A percentile compares a stretch with the other conserved stretches of the same genome.
Conservation (phyloP, 2,888 invertebrate genomes). For the Mesorhabditis sp. region DNA sequence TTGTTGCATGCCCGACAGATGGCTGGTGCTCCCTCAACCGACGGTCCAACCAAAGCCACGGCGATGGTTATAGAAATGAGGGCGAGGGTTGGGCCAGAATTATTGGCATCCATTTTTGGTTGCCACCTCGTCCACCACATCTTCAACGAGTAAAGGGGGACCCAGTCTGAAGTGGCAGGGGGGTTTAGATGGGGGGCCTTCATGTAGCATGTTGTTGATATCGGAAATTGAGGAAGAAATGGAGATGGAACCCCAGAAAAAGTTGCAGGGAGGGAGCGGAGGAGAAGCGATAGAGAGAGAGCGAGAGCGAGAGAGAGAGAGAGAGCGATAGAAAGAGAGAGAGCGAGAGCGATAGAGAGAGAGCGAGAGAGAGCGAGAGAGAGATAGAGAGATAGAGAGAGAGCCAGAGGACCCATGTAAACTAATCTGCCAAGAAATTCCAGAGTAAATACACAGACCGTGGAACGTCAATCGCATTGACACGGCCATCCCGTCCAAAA, state of each 20-base stretch:
- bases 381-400: too few relatives aligned
- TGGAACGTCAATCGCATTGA: too few relatives aligned
- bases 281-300: neutral
- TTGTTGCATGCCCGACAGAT: conserved; percentile 38
- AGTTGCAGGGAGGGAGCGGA: neutral
- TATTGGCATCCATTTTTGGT: too few relatives aligned
- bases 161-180: neutral
- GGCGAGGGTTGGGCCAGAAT: neutral
- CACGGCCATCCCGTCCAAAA: too few relatives aligned
- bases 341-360: too few relatives aligned
- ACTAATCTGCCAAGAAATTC: too few relatives aligned
- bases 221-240: neutral
- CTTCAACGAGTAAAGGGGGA: too few relatives aligned
- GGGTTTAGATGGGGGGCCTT: neutral
- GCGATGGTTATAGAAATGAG: neutral
- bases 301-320: neutral
- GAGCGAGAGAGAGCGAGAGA: too few relatives aligned
- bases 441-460: too few relatives aligned
- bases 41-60: neutral
- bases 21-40: conserved; percentile 23
- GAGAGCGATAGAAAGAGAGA: neutral
- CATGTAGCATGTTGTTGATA: neutral
- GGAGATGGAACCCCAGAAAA: neutral
- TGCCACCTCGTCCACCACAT: too few relatives aligned
- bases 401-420: too few relatives aligned